Evolutionary conservation across 2,888 invertebrate species (phyloP), one percentile per base, ranked within the genome.

Genomic region (Agrypnus murinus): DNA sequence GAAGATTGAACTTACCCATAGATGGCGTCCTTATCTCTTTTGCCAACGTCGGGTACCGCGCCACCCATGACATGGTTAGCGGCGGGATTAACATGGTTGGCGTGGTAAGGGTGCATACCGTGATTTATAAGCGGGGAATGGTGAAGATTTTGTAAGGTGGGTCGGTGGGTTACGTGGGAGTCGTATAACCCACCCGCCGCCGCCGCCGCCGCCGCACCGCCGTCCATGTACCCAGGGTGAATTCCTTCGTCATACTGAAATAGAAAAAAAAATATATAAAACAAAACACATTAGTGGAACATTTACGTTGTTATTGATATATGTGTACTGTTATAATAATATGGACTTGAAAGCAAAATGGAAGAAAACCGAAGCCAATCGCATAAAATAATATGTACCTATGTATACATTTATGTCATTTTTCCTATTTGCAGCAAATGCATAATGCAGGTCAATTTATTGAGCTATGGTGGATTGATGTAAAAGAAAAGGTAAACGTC

Each of bases 1-100:
- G n/a, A n/a, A n/a, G n/a, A 40, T 40, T 10, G 7, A 2, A 12
- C 96, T 95, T 91, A 98, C 98, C 97, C 97, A 89, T 98, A 98
- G 87, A 98, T 97, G 85, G 97, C 96, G 90, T 98, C 97, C 90
- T 97, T 98, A 90, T 98, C 98, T 86, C 98, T 90, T 90, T 98
- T 98, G 88, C 96, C 96, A 82, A 96, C 96, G 87, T 96, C 95
- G 82, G 96, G 95, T 74, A 91, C 90, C 77, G 89, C 87, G 84
- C 88, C 87, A 88, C 93, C 93, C 89, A 95, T 91, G 86, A 95
- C 95, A 88, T 95, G 95, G 89, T 95, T 93, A 84, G 89, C 86
- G 85, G 89, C 90, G 78, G 88, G 90, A 86, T 92, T 92, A 86
- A 85, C 85, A 79, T 85, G 85, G 80, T 95, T 90, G 86, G 91